Evolutionary conservation across 2,888 invertebrate species (phyloP), one percentile per base, ranked within the genome.

Genomic region (Drosophila meridionalis): DNA sequence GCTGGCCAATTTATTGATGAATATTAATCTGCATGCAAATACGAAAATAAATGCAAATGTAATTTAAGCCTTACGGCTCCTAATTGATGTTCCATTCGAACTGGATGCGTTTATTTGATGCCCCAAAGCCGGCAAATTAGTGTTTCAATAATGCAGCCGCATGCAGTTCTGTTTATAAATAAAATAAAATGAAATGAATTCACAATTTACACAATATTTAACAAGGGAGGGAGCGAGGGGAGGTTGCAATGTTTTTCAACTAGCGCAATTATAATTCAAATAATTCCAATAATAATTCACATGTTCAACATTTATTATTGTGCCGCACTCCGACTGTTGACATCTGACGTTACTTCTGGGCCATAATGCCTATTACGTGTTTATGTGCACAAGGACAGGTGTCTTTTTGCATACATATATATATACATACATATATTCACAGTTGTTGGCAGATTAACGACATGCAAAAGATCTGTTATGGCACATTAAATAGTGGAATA

Each of bases 31-130:
- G 20, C 34, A 52, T 5, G 20, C n/a, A 28, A 26, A 26, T 9
- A 32, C n/a, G 28, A n/a, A 43, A 55, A 11, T 43, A 53, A 43
- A 63, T 12, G 45, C 45, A 58, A 58, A 58, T 45, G 26, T 1
- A 45, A 34, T 32, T 45, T 58, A 26, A n/a, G 62, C n/a, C 28
- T 3, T n/a, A 12, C 5, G 62, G 36, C 45, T 30, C 20, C 12
- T 34, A 14, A 43, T 38, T 66, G 34, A 14, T 9, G 11, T n/a
- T 43, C 32, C 14, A 58, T 26, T 45, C 45, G 8, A 30, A 32
- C 34, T 3, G 3, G 3, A 28, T 20, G 32, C 42, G 8, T 14
- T 55, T 26, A 55, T 38, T 55, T 2, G 11, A 56, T 34, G 0
- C 20, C 32, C 14, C 2, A 45, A 34, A 56, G 56, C 12, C 20